These are phyloP conservation scores for Cheirogaleus major DNA, from an alignment of 2,797 vertebrate genomes.

Conservation along the genomic window DNA sequence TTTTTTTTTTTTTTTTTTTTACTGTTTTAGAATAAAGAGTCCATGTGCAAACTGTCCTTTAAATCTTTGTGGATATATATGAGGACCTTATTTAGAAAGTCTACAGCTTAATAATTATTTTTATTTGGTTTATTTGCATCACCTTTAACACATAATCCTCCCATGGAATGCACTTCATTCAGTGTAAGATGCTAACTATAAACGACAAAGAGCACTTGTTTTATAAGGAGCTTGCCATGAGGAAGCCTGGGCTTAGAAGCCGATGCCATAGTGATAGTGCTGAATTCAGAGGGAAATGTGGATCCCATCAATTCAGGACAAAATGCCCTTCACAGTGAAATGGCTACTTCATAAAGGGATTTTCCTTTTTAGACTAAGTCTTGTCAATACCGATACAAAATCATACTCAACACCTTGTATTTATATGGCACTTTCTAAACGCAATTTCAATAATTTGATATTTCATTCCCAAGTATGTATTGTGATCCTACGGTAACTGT, in stretches of 20 bases:
- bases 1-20: too few species aligned
- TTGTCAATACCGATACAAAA: background rate
- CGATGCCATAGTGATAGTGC: background rate
- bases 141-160: background rate
- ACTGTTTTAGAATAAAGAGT: background rate
- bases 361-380: background rate
- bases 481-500: background rate
- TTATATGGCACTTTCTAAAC: background rate
- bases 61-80: background rate
- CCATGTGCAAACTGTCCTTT: background rate
- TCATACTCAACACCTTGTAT: background rate
- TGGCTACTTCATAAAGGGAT: background rate
- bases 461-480: background rate
- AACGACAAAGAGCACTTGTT: background rate
- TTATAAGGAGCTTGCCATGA: background rate
- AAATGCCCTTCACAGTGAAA: background rate
- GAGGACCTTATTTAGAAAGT: background rate
- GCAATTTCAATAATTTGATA: background rate
- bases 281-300: background rate
- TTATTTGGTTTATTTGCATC: constrained; percentile 1
- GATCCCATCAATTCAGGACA: background rate
- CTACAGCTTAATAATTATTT: background rate
- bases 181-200: background rate
- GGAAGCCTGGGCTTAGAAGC: background rate
- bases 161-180: background rate